These are phyloP conservation scores for Aphaenogaster rudis DNA, from an alignment of 1,140 invertebrate genomes.

Conservation along the genomic window DNA sequence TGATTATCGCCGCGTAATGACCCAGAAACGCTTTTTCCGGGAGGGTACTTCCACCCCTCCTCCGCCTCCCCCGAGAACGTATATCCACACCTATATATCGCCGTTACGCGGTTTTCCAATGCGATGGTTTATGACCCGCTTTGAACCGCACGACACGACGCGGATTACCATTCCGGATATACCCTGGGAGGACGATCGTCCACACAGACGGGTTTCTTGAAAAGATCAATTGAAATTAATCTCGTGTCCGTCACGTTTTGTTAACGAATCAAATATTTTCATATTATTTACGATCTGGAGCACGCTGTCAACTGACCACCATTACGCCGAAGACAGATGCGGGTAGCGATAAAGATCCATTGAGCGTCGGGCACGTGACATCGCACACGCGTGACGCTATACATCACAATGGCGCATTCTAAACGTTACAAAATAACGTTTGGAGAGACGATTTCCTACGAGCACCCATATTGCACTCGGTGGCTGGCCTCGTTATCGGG, in stretches of 20 bases:
- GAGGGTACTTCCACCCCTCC: background rate
- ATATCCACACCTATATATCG: background rate
- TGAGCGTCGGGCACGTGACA: constrained; percentile 61
- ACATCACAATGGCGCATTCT: constrained; percentile 22
- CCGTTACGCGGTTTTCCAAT: constrained; percentile 68
- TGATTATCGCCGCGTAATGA: constrained; percentile 25
- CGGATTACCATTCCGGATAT: constrained; percentile 9
- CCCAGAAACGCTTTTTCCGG: too few relatives aligned
- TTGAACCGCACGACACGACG: constrained; percentile 20
- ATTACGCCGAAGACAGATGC: constrained; percentile 58
- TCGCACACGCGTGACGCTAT: constrained; percentile 63
- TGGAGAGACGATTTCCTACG: constrained; percentile 16
- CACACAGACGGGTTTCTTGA: background rate
- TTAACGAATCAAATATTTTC: constrained; percentile 61
- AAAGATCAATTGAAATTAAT: constrained; percentile 44
- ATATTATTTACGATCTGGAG: constrained; percentile 44
- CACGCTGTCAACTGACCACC: constrained; percentile 21
- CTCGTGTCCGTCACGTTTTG: constrained; percentile 37
- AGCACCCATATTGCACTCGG: constrained; percentile 47
- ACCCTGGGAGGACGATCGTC: background rate
- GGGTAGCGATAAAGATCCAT: constrained; percentile 73
- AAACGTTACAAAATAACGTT: constrained; percentile 49
- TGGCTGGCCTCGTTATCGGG: constrained; percentile 62
- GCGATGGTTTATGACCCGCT: constrained; percentile 56
- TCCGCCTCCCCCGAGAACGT: background rate